Conservation (phyloP, 2,113 vertebrate genomes). For the Oceanites oceanicus region DNA sequence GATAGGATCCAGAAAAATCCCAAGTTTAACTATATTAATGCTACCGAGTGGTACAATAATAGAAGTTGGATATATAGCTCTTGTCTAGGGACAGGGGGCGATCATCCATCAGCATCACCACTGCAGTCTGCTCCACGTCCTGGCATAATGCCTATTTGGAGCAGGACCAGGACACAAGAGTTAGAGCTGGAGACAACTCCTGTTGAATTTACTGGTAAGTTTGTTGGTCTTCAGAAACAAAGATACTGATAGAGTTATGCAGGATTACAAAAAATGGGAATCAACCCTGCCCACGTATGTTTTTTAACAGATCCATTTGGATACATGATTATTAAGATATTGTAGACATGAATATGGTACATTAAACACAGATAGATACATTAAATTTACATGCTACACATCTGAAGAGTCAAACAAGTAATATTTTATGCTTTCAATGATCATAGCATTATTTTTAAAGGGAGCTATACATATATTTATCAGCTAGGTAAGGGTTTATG, state of each 20-base stretch:
- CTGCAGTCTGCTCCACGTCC: neutral
- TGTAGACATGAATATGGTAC: neutral
- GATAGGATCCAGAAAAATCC: slow-evolving; percentile 17
- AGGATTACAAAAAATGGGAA: neutral
- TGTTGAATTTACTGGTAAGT: neutral
- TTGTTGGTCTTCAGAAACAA: neutral
- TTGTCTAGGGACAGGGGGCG: neutral
- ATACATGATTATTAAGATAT: neutral
- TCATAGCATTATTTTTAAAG: neutral
- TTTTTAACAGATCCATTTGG: neutral
- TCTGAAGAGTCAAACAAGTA: neutral
- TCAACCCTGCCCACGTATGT: accelerated
- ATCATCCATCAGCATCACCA: slow-evolving; percentile 30
- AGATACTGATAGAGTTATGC: neutral
- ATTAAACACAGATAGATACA: neutral
- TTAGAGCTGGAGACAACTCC: neutral
- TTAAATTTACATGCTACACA: neutral
- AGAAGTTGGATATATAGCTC: slow-evolving; percentile 23
- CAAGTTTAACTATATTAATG: slow-evolving; percentile 30
- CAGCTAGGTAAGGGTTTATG: neutral
- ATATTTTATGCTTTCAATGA: neutral
- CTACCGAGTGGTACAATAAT: neutral
- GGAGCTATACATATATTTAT: neutral
- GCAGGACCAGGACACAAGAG: neutral
- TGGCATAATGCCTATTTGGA: neutral